Conservation (phyloP, 92 coral and sea anemone genomes). For the Diadumene lineata region DNA sequence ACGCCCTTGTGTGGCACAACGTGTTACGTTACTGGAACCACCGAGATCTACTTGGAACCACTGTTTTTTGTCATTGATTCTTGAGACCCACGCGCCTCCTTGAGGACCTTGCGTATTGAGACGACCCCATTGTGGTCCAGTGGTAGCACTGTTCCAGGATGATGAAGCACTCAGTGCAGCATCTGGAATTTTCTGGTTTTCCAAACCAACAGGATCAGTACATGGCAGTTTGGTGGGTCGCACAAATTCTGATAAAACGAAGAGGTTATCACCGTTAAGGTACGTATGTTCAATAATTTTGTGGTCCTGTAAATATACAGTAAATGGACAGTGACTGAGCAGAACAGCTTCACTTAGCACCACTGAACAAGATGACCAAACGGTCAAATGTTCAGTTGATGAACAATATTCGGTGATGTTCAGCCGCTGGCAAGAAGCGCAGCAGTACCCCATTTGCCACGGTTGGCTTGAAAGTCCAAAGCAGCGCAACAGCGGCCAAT, state of each 20-base stretch:
- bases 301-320: no score
- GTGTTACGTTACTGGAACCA: conserved; percentile 9
- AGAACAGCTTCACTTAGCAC: no score
- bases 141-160: conserved; percentile 8
- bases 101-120: conserved; percentile 11
- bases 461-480: no score
- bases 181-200: conserved; percentile 1
- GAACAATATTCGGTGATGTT: no score
- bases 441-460: no score
- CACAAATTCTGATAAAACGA: not conserved
- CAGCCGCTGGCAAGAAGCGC: no score
- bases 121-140: conserved; percentile 20
- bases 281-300: no score
- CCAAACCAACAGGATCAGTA: conserved; percentile 5
- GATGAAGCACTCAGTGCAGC: conserved; percentile 8
- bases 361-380: no score
- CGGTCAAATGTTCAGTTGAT: no score
- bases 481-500: no score
- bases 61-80: not conserved
- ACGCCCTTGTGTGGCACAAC: conserved; percentile 11
- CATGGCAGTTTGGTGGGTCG: conserved; percentile 2
- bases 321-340: no score
- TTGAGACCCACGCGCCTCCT: conserved; percentile 11
- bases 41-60: conserved; percentile 26
- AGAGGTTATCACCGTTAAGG: no score